Base-by-base conservation (phyloP, 2,888 invertebrate species). In the Oasisia sp. region DNA sequence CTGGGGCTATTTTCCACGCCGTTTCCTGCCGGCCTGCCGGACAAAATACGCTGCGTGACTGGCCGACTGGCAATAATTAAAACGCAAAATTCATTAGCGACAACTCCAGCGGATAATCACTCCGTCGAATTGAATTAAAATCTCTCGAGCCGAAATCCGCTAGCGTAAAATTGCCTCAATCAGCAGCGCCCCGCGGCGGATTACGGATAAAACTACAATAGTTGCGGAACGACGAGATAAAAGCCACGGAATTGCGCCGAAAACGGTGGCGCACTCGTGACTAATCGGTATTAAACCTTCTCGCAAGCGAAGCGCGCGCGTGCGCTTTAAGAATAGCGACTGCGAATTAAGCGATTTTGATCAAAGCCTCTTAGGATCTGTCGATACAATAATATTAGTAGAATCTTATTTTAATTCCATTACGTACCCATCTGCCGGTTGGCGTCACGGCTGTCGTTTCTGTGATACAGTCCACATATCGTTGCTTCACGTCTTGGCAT, bases 51-150 rank as follows among this genome's bases (percentile, higher is more conserved):
- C 74, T 74, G 74, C 74, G 74, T 74, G 74, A 74, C 74, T 74
- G 74, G 74, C 74, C 74, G 74, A 14, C 19, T 74, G 74, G 74
- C 74, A 74, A 74, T 74, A 74, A 74, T 74, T 74, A 74, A 74
- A 74, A 74, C 74, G 74, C 19, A 74, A 74, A 74, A 74, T 74
- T 74, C 74, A 74, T 74, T 74, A 74, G 74, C 74, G 74, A 19
- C 74, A 74, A 74, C 74, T 74, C 74, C 74, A 74, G 74, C 74
- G 74, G 74, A 74, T 74, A 74, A 74, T 74, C 74, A 74, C 74
- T 74, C 14, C 14, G 74, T 27, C 74, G 74, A 74, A 74, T 74
- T 74, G 74, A 74, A 74, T 74, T 74, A 74, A 74, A 74, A 74
- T 74, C 74, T 74, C 74, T 74, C 74, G 74, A 74, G 74, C 74